Evolutionary conservation across 2,113 vertebrate species (phyloP).

Genomic region (Chiloscyllium plagiosum): DNA sequence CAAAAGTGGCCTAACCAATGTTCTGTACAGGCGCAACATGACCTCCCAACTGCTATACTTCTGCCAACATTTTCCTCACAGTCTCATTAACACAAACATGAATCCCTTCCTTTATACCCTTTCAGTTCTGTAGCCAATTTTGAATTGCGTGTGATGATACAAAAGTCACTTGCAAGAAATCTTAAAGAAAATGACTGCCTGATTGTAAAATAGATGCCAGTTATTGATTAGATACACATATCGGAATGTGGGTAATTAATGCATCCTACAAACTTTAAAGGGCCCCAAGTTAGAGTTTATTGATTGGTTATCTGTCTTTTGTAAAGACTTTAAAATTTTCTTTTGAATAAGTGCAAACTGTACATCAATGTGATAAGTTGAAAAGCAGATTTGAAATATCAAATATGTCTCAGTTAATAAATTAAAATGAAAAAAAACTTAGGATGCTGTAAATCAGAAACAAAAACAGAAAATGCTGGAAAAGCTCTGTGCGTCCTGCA

Average conservation of each 20-base stretch:
- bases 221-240: not conserved
- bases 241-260: not conserved
- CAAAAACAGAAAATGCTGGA: no score
- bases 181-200: not conserved
- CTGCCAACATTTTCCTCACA: no score
- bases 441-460: no score
- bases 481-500: no score
- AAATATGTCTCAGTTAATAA: not conserved
- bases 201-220: not conserved
- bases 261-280: not conserved
- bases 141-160: not conserved
- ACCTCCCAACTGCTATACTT: no score
- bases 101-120: no score
- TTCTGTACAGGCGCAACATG: no score
- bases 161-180: not conserved
- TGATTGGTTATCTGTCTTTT: not conserved
- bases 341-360: not conserved
- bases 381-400: not conserved
- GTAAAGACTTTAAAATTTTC: not conserved
- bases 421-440: no score
- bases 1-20: no score
- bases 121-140: not conserved
- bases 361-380: not conserved
- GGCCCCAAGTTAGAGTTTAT: not conserved
- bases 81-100: no score